Evolutionary conservation across 2,113 vertebrate genomes (phyloP), one percentile per base, ranked within the genome.

Genomic region (Microtus oregoni): DNA sequence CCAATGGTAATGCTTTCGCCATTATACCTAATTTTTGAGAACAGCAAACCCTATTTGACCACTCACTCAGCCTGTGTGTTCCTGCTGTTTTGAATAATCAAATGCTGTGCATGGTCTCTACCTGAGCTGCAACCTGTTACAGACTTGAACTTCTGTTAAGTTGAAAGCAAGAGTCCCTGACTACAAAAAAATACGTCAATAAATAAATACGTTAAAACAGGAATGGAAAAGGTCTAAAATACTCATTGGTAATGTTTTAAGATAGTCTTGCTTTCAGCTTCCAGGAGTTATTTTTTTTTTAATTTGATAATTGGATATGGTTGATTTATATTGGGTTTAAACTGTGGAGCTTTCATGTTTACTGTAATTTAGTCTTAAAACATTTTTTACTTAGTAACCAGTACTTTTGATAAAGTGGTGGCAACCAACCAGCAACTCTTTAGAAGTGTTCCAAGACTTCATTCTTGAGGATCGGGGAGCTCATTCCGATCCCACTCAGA

Each of bases 301-400:
- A 98, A 99, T 98, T 98, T 98, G 98, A 98, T 98, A 98, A 99
- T 98, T 98, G 98, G 98, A 98, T 98, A 98, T 98, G 98, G 98
- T 98, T 99, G 99, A 98, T 98, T 99, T 99, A 98, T 98, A 98
- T 98, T 99, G 99, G 99, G 97, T 99, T 99, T 99, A 99, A 99
- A 99, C 99, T 99, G 99, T 99, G 99, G 99, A 99, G 99, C 99
- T 99, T 99, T 99, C 99, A 99, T 98, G 97, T 98, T 99, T 99
- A 99, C 99, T 99, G 98, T 99, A 99, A 99, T 99, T 99, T 99
- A 99, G 99, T 99, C 99, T 99, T 99, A 99, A 99, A 99, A 99
- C 99, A 99, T 99, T 98, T 98, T 99, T 99, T 98, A 99, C 98
- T 98, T 98, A 98, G 98, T 99, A 98, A 98, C 97, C 98, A 98